These are phyloP conservation scores for Caenorhabditis latens DNA, from an alignment of 1,140 invertebrate genomes.

Conservation along the genomic window DNA sequence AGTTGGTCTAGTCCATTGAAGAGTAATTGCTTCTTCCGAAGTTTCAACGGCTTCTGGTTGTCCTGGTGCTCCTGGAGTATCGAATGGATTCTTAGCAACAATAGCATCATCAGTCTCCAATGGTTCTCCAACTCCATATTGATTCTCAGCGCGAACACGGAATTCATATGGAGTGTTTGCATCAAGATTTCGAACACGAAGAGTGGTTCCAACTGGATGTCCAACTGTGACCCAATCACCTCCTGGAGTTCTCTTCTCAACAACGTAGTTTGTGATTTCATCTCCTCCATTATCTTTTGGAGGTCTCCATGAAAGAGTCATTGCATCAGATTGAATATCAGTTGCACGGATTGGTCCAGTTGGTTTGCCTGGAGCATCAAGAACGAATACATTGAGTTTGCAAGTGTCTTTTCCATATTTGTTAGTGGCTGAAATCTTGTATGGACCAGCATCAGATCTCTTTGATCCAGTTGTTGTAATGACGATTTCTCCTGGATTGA, in stretches of 20 bases:
- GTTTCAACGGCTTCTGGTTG: constrained; percentile 90
- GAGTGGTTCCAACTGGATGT: constrained; percentile 89
- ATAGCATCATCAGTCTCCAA: constrained; percentile 90
- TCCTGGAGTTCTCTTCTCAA: constrained; percentile 89
- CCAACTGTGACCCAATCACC: constrained; percentile 89
- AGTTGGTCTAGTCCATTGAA: constrained; percentile 93
- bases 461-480: constrained; percentile 92
- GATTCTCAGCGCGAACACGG: constrained; percentile 96
- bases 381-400: constrained; percentile 75
- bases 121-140: constrained; percentile 93
- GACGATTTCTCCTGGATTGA: constrained; percentile 78
- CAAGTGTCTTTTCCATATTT: constrained; percentile 76
- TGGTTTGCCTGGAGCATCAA: constrained; percentile 76
- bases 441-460: constrained; percentile 88
- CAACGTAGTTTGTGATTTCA: constrained; percentile 93
- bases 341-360: constrained; percentile 88
- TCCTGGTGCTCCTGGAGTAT: constrained; percentile 91
- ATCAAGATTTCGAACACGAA: constrained; percentile 89
- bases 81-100: constrained; percentile 92
- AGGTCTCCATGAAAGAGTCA: constrained; percentile 94
- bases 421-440: constrained; percentile 91
- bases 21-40: constrained; percentile 95
- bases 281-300: constrained; percentile 86
- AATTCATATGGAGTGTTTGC: constrained; percentile 95
- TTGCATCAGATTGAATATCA: constrained; percentile 93